Evolutionary conservation across 2,113 vertebrate species (phyloP).

Genomic region (Trichechus manatus): DNA sequence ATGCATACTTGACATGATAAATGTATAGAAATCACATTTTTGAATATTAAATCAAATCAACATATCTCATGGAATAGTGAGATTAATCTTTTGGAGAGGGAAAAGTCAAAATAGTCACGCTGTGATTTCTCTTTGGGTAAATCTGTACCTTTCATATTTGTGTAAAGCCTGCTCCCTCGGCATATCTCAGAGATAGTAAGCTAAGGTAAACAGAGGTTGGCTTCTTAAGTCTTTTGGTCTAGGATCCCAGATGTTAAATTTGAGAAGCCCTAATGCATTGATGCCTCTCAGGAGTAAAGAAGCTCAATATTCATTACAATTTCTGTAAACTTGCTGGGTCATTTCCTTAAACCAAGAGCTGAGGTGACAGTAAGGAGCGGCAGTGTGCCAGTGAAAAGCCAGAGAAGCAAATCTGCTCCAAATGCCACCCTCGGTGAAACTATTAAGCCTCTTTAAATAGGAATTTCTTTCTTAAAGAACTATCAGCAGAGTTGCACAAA

Average conservation of each 20-base stretch:
- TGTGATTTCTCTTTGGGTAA: slow-evolving; percentile 25
- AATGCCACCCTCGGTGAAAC: neutral
- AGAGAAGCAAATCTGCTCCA: neutral
- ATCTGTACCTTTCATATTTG: neutral
- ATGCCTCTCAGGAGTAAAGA: neutral
- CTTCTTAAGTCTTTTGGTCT: slow-evolving; percentile 10
- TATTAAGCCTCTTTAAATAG: neutral
- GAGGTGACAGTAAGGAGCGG: neutral
- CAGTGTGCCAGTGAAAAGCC: neutral
- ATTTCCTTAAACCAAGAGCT: neutral
- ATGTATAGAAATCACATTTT: neutral
- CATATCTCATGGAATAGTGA: neutral
- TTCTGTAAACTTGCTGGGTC: neutral
- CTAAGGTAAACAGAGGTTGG: neutral
- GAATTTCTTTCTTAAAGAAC: slow-evolving; percentile 12
- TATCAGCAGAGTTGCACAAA: neutral
- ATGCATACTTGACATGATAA: neutral
- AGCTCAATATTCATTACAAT: neutral
- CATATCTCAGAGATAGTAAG: neutral
- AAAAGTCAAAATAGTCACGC: neutral
- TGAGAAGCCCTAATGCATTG: neutral
- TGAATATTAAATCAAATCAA: slow-evolving; percentile 31
- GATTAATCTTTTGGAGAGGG: neutral
- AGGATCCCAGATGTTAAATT: slow-evolving; percentile 1
- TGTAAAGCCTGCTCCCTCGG: neutral